Evolutionary conservation across 2,797 vertebrate species (phyloP).

Genomic region (Vespertilio murinus): DNA sequence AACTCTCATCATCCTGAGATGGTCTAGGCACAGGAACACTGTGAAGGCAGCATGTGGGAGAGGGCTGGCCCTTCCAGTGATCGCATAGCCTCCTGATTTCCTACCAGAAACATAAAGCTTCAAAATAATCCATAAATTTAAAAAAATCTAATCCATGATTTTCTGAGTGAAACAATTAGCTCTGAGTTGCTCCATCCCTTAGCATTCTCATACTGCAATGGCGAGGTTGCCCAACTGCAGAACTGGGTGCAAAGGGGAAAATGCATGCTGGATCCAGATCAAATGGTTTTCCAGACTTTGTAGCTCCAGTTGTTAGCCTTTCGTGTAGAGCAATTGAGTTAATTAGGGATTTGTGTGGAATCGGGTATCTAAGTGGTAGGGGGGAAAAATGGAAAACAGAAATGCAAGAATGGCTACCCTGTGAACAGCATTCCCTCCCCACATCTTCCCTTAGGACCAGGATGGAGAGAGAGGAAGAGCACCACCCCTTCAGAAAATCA

Average conservation of each 20-base stretch:
- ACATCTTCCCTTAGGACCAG: neutral
- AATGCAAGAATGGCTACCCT: neutral
- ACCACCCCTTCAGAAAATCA: neutral
- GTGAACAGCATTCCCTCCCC: too few species aligned
- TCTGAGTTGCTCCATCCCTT: slow-evolving; percentile 21
- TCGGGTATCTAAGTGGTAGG: neutral
- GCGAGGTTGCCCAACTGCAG: slow-evolving; percentile 12
- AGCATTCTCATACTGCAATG: neutral
- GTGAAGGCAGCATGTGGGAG: neutral
- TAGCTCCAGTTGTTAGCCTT: slow-evolving; percentile 61
- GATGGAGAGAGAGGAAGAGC: neutral
- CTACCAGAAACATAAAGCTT: slow-evolving; percentile 7
- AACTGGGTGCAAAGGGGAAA: slow-evolving; percentile 8
- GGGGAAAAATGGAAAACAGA: neutral
- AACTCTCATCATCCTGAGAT: neutral
- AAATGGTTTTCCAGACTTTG: slow-evolving; percentile 9
- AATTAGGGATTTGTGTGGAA: slow-evolving; percentile 52
- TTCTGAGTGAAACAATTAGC: slow-evolving; percentile 65
- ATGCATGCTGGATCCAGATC: neutral
- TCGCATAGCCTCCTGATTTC: neutral
- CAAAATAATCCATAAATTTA: slow-evolving; percentile 51
- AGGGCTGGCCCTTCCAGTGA: neutral
- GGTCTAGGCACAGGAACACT: neutral
- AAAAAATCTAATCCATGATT: slow-evolving; percentile 50
- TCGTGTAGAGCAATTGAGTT: slow-evolving; percentile 43